Conservation (phyloP, 2,888 invertebrate species). For the Luperina testacea region DNA sequence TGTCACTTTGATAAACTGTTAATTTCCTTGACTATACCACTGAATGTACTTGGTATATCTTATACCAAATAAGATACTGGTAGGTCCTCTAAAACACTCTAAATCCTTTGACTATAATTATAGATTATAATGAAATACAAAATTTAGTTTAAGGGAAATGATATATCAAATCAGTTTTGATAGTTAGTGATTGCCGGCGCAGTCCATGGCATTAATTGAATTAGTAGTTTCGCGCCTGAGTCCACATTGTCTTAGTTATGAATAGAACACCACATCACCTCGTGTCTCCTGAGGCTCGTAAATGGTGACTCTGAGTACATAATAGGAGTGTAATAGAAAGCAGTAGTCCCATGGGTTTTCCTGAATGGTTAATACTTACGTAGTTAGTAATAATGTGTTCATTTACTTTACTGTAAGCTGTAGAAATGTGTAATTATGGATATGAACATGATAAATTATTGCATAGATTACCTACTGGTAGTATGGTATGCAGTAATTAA, state of each 20-base stretch:
- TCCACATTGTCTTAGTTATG: constrained; percentile 27
- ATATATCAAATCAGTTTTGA: constrained; percentile 43
- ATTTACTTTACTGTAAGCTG: constrained; percentile 27
- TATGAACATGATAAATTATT: neutral
- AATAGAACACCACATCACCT: constrained; percentile 46
- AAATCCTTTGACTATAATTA: neutral
- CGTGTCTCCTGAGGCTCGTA: constrained; percentile 41
- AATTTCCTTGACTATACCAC: no score
- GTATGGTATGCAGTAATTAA: neutral
- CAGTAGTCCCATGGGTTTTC: constrained; percentile 4
- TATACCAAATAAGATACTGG: neutral
- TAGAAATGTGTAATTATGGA: constrained; percentile 1
- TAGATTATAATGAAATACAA: constrained; percentile 14
- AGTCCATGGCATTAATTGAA: constrained; percentile 45
- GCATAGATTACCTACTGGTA: neutral
- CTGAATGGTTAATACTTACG: constrained; percentile 32
- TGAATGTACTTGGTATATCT: no score
- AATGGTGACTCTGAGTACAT: constrained; percentile 42
- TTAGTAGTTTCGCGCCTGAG: constrained; percentile 44
- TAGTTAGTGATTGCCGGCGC: constrained; percentile 20
- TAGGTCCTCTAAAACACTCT: neutral
- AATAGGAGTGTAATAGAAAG: constrained; percentile 30
- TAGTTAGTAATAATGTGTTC: constrained; percentile 18
- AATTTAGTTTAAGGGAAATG: constrained; percentile 12
- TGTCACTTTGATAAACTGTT: no score